A percentile compares a stretch with the other conserved stretches of the same genome.
Conservation (phyloP, 2,888 invertebrate species). For the Hylaea fasciaria region DNA sequence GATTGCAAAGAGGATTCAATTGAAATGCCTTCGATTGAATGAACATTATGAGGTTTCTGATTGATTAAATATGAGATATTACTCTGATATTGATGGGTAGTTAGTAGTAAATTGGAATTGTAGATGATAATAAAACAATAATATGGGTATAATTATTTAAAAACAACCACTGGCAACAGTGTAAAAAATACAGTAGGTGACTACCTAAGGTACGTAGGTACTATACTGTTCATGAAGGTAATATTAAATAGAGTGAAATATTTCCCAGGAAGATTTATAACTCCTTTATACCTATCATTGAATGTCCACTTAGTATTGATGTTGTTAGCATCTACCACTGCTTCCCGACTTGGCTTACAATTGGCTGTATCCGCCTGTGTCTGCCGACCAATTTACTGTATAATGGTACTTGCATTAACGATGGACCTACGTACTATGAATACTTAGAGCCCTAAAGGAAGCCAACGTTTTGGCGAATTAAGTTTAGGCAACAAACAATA, state of each 20-base stretch:
- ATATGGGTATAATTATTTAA: no score
- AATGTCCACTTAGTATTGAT: conserved; percentile 9
- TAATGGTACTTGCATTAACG: conserved; percentile 37
- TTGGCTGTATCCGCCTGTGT: conserved; percentile 74
- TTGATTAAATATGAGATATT: not conserved
- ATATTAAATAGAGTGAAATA: no score
- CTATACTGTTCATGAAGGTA: no score
- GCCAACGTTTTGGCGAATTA: conserved; percentile 20
- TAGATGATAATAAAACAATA: no score
- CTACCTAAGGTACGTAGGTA: no score
- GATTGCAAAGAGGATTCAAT: not conserved
- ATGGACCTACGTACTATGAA: conserved; percentile 17
- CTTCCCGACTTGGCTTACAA: conserved; percentile 64
- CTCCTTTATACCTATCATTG: conserved; percentile 1
- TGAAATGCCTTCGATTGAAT: conserved; percentile 1
- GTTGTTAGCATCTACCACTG: conserved; percentile 33
- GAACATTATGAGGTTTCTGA: not conserved
- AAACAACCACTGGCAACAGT: no score
- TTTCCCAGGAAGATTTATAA: conserved; percentile 4
- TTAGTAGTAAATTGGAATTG: no score
- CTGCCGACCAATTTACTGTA: conserved; percentile 50
- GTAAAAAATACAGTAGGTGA: no score
- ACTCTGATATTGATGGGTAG: not conserved
- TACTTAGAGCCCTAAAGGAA: conserved; percentile 24
- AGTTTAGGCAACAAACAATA: conserved; percentile 24